These are phyloP conservation scores for Seira musarum DNA, from an alignment of 2,888 invertebrate genomes.

Conservation along the genomic window DNA sequence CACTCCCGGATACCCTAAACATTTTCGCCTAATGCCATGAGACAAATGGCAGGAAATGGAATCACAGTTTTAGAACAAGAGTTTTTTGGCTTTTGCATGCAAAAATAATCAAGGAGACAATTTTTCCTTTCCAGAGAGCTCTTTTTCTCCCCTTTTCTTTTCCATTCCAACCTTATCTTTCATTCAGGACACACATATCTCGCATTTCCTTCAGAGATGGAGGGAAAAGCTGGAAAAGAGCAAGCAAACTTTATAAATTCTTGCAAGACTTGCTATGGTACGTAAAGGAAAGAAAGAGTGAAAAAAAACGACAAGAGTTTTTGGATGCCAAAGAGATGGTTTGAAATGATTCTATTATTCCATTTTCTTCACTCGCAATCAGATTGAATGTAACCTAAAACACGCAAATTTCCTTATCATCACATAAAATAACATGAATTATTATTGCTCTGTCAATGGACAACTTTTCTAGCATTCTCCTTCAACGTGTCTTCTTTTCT, in stretches of 20 bases:
- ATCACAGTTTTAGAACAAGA: constrained; percentile 15
- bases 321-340: background rate
- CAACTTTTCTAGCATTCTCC: no score
- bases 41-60: constrained; percentile 19
- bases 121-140: constrained; percentile 1
- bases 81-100: constrained; percentile 8
- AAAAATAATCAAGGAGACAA: constrained; percentile 14
- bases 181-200: background rate
- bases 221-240: constrained; percentile 6
- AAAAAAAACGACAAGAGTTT: background rate
- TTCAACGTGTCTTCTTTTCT: no score
- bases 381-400: background rate
- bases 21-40: background rate
- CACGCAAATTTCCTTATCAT: no score
- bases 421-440: no score
- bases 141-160: background rate
- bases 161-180: constrained; percentile 6
- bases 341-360: constrained; percentile 18
- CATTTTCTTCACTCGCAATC: constrained; percentile 14
- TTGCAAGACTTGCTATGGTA: background rate
- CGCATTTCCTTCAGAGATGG: background rate
- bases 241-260: background rate
- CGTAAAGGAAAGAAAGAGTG: background rate
- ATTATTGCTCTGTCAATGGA: no score
- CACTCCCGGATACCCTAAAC: background rate